phyloP scores from a whole-genome alignment of 2,113 vertebrate genomes.

The Epinephelus cyanopodus region DNA sequence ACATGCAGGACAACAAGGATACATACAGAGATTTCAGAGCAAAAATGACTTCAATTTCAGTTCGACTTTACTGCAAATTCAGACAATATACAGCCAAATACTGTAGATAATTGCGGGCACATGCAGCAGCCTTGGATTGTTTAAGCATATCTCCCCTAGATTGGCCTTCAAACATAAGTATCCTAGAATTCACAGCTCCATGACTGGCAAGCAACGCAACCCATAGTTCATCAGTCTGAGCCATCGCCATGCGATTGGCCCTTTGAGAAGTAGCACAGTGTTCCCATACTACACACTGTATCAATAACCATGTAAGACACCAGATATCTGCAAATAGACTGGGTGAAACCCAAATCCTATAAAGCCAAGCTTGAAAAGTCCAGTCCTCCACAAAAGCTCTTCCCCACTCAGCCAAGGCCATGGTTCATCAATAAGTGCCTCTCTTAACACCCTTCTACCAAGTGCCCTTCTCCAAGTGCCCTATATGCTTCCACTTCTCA shows the following conservation, averaged over 20 bases:
- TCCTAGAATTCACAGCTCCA: conserved; percentile 37
- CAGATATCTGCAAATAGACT: neutral
- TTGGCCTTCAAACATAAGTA: conserved; percentile 17
- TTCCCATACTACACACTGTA: too few species aligned
- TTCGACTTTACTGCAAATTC: conserved; percentile 44
- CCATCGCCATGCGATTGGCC: neutral
- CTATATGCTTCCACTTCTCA: conserved; percentile 43
- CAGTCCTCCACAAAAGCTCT: conserved; percentile 54
- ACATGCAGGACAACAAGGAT: neutral
- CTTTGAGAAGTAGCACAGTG: conserved; percentile 27
- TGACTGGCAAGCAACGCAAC: conserved; percentile 17
- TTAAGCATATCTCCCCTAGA: neutral
- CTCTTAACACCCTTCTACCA: conserved; percentile 43
- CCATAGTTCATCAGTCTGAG: conserved; percentile 8
- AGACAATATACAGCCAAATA: neutral
- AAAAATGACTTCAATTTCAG: conserved; percentile 31
- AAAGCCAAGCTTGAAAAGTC: conserved; percentile 31
- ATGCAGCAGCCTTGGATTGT: conserved; percentile 43
- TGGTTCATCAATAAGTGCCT: conserved; percentile 65
- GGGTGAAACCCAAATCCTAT: neutral
- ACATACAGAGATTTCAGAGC: neutral
- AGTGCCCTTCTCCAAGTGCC: conserved; percentile 61
- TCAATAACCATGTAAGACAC: too few species aligned
- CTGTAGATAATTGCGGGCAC: conserved; percentile 1
- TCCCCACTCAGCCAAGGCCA: conserved; percentile 56